Base-by-base conservation (phyloP, 2,888 invertebrate genomes). In the Sminthurinus aureus region DNA sequence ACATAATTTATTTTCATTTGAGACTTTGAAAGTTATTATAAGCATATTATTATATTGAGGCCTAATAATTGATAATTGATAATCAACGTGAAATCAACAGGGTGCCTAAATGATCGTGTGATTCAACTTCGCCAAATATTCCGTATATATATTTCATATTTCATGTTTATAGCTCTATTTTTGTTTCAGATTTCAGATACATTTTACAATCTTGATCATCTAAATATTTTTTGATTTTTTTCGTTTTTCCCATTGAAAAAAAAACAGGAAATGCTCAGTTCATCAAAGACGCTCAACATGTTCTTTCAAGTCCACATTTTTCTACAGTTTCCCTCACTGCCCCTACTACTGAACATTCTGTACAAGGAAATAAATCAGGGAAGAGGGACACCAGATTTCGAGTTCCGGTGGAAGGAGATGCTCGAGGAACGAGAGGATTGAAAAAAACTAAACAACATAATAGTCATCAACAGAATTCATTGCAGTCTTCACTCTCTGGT, bases 81-180 rank as follows among this genome's bases (percentile, higher is more conserved):
- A 22, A 22, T 13, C 24, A 75, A 24, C 26, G 13, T 75, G 38
- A 26, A 26, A 52, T 18, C 13, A 58, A 20, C 71, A 87, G 88
- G 88, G 22, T 89, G 89, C 74, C 71, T 86, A 12, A 88, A 88
- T 78, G 86, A 89, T 67, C 82, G 88, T 26, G 85, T 85, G 0
- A 81, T 83, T 24, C 88, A 88, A 79, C 82, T 89, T 13, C 79
- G 85, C 22, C 86, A 87, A 67, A 26, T 88, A 11, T 86, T 86
- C 66, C 79, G 84, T 67, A 38, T 6, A 38, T 38, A 38, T 38
- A n/a, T n/a, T n/a, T n/a, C n/a, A n/a, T n/a, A n/a, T n/a, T n/a
- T n/a, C n/a, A n/a, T n/a, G n/a, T n/a, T n/a, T n/a, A n/a, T n/a
- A n/a, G n/a, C n/a, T n/a, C n/a, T n/a, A n/a, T n/a, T n/a, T n/a